These are phyloP conservation scores for Araneus ventricosus DNA, from an alignment of 1,140 invertebrate genomes.

Conservation along the genomic window DNA sequence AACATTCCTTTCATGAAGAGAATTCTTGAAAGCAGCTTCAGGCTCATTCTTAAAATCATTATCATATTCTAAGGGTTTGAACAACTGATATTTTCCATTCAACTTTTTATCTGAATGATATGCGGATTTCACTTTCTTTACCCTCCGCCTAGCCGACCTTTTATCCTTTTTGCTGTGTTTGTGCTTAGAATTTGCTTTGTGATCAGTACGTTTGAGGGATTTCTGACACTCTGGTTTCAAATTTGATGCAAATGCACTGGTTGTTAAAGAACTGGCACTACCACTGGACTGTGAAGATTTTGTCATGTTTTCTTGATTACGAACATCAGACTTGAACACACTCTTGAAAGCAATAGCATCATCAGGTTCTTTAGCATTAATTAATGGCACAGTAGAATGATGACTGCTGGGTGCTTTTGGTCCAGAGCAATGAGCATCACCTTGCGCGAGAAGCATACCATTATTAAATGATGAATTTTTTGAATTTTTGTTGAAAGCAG, in stretches of 20 bases:
- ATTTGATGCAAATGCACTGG: no score
- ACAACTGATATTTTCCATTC: not conserved
- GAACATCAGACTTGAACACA: not conserved
- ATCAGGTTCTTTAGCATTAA: not conserved
- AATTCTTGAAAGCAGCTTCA: not conserved
- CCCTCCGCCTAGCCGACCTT: not conserved
- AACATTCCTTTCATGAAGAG: constrained; percentile 1
- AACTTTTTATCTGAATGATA: not conserved
- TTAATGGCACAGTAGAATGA: not conserved
- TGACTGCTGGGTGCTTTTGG: not conserved
- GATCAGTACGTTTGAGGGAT: no score
- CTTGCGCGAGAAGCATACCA: not conserved
- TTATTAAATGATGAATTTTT: not conserved
- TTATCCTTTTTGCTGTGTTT: not conserved
- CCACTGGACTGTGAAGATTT: not conserved
- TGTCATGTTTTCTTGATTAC: not conserved
- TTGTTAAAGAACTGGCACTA: not conserved
- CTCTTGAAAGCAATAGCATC: not conserved
- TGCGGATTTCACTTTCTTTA: not conserved
- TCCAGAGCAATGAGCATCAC: not conserved
- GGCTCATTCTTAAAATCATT: not conserved
- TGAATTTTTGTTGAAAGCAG: not conserved
- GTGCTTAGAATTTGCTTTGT: not conserved
- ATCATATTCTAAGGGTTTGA: not conserved
- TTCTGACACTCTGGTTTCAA: no score